phyloP scores from a whole-genome alignment of 2,888 invertebrate species.

The Netelia melanura region DNA sequence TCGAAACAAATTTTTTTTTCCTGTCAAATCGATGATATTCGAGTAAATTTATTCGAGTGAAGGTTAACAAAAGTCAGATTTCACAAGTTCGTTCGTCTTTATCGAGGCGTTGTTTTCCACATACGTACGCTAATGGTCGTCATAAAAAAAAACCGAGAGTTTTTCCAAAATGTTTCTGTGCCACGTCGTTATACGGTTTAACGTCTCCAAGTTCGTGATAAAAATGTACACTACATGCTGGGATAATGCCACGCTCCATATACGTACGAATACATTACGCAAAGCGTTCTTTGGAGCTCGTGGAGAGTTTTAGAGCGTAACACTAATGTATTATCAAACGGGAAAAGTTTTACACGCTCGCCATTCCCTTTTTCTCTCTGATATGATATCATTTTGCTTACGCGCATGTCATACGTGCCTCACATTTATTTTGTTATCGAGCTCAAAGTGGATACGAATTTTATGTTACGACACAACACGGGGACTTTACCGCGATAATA shows the following conservation, averaged over 20 bases:
- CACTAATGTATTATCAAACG: slow-evolving; percentile 35
- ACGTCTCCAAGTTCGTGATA: slow-evolving; percentile 24
- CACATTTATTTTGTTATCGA: not conserved
- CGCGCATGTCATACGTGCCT: not conserved
- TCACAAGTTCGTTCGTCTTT: too few species aligned
- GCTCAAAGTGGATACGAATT: not conserved
- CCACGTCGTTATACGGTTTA: slow-evolving; percentile 15
- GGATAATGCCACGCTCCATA: slow-evolving; percentile 22
- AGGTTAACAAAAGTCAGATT: too few species aligned
- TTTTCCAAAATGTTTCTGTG: slow-evolving; percentile 19
- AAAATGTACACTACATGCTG: slow-evolving; percentile 36
- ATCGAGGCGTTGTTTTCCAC: not conserved
- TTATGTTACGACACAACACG: not conserved
- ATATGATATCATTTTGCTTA: not conserved
- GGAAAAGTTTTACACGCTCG: slow-evolving; percentile 28
- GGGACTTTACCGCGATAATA: not conserved
- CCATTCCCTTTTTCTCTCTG: not conserved
- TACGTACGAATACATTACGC: slow-evolving; percentile 52
- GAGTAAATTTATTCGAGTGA: too few species aligned
- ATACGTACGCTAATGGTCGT: not conserved
- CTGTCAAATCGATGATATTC: too few species aligned
- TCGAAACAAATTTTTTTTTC: too few species aligned
- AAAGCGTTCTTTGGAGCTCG: slow-evolving; percentile 32
- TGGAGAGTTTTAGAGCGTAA: slow-evolving; percentile 3
- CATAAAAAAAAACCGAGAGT: not conserved